Conservation (phyloP, 2,797 vertebrate species). For the Crenichthys baileyi region DNA sequence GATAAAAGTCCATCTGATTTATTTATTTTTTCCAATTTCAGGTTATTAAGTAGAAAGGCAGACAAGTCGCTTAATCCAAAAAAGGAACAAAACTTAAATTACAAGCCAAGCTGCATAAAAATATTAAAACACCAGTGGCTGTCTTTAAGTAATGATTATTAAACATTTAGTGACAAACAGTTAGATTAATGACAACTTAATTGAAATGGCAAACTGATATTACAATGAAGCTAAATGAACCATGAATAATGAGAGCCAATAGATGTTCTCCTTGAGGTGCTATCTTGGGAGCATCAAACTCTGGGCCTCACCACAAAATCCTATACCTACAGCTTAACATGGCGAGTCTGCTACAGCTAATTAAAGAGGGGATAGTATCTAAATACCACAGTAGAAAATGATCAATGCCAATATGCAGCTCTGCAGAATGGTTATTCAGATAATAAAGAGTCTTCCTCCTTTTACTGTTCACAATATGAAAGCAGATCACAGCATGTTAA, state of each 20-base stretch:
- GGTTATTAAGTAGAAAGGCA: background rate
- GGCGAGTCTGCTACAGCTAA: slow-evolving; percentile 25
- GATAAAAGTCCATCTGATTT: background rate
- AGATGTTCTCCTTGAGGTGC: slow-evolving; percentile 43
- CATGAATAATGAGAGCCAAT: slow-evolving; percentile 39
- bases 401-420: background rate
- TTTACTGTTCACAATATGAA: slow-evolving; percentile 1
- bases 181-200: background rate
- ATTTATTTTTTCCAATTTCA: background rate
- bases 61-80: background rate
- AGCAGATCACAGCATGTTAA: slow-evolving; percentile 9
- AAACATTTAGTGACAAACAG: background rate
- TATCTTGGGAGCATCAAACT: background rate
- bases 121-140: background rate
- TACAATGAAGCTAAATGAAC: slow-evolving; percentile 46
- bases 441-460: background rate
- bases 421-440: background rate
- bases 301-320: slow-evolving; percentile 39
- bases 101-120: background rate
- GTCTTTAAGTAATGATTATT: background rate
- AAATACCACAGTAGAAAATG: background rate
- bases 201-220: no score
- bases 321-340: slow-evolving; percentile 36
- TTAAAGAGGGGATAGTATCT: slow-evolving; percentile 14
- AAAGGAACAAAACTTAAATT: background rate